Conservation (phyloP, 2,888 invertebrate species). For the Selenia dentaria region DNA sequence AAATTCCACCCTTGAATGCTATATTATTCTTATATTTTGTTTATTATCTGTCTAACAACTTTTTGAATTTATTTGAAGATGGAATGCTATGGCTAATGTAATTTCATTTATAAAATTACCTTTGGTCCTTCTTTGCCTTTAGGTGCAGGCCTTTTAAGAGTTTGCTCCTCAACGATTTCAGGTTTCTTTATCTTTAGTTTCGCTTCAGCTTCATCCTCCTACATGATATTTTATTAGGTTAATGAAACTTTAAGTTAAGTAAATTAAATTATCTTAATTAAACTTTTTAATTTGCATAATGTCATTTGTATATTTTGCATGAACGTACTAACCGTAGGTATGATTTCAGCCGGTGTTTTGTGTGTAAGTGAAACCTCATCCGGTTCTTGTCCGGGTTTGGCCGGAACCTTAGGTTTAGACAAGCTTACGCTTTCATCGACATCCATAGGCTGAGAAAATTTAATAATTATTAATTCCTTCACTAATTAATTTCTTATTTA, state of each 20-base stretch:
- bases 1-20: too few species aligned
- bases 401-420: constrained; percentile 66
- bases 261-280: too few species aligned
- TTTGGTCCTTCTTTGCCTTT: constrained; percentile 59
- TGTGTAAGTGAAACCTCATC: constrained; percentile 78
- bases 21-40: too few species aligned
- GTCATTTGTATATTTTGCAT: neutral
- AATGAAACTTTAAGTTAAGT: too few species aligned
- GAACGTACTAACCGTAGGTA: constrained; percentile 70
- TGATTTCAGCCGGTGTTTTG: constrained; percentile 76
- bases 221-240: constrained; percentile 34
- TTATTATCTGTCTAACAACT: too few species aligned
- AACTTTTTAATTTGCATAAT: too few species aligned
- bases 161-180: constrained; percentile 74
- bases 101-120: constrained; percentile 45
- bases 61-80: too few species aligned
- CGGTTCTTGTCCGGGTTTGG: constrained; percentile 69
- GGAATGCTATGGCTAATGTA: too few species aligned
- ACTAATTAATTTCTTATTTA: constrained; percentile 1
- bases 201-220: constrained; percentile 77
- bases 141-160: constrained; percentile 69
- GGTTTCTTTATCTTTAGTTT: constrained; percentile 77
- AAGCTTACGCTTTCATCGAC: constrained; percentile 76
- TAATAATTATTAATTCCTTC: too few species aligned
- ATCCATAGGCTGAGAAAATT: constrained; percentile 72